Percentiles rank a stretch among this genome's conserved stretches.
phyloP scores from a whole-genome alignment of 2,113 vertebrate species.

The Platichthys stellatus region DNA sequence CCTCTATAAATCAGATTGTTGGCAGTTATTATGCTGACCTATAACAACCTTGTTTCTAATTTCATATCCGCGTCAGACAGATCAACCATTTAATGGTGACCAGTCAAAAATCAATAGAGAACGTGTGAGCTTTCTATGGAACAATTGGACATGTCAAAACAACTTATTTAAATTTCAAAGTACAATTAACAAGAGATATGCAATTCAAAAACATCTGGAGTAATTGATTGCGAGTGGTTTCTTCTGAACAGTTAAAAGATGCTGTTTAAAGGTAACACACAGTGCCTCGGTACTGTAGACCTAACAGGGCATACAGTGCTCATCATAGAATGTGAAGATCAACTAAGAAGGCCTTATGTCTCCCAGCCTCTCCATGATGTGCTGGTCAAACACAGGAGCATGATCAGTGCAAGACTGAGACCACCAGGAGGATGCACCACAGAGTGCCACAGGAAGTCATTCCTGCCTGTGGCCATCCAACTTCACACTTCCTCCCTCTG shows the following conservation, averaged over 20 bases:
- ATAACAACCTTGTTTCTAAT: slow-evolving; percentile 58
- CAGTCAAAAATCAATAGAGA: slow-evolving; percentile 54
- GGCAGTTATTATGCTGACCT: slow-evolving; percentile 29
- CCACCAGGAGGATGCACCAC: no score
- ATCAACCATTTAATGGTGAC: slow-evolving; percentile 33
- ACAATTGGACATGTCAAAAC: not conserved
- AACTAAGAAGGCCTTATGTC: not conserved
- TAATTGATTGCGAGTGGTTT: not conserved
- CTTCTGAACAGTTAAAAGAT: not conserved
- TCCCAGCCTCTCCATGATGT: no score
- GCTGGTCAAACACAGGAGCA: no score
- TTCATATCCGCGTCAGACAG: slow-evolving; percentile 35
- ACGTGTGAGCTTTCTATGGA: slow-evolving; percentile 8
- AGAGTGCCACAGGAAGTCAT: no score
- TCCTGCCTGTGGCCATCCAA: no score
- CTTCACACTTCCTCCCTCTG: no score
- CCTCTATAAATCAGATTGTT: slow-evolving; percentile 5
- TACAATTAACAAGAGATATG: not conserved
- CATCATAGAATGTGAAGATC: not conserved
- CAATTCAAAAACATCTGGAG: not conserved
- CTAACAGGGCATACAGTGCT: not conserved
- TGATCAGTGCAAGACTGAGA: no score
- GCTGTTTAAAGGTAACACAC: not conserved
- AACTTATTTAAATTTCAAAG: not conserved
- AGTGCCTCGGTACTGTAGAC: not conserved